Evolutionary conservation across 2,888 invertebrate species (phyloP), one percentile per base, ranked within the genome.

Genomic region (Toxonevra muliebris): DNA sequence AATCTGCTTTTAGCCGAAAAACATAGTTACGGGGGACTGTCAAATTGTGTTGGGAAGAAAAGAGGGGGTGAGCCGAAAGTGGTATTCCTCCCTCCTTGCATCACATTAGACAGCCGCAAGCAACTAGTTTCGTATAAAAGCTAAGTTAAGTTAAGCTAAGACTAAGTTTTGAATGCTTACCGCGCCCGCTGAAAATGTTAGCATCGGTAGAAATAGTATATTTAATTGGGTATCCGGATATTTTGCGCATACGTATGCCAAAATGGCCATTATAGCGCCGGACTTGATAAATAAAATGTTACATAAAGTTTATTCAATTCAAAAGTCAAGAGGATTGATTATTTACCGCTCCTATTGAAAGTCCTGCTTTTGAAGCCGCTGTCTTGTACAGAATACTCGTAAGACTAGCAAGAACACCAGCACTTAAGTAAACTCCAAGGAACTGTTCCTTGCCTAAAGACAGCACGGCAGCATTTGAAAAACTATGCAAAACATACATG

Each of bases 401-500:
- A 73, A 97, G 90, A 77, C 95, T 95, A 65, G 97, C 93, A 53
- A 96, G 85, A 0, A 95, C 93, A 58, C 95, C 98, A 73, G 94
- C 94, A 77, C 93, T 92, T 72, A 97, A 84, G 85, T 97, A 98
- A 82, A 97, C 88, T 0, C 92, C 96, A 73, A 95, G 82, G 85
- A 98, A 97, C 85, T 98, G 96, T 85, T 97, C 97, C 81, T 91
- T 92, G 48, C 97, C 97, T 79, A 97, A 86, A 41, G 91, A 87
- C 54, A 89, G 86, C 40, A 93, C 89, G 54, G 93, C 92, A 50
- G 79, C 78, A 66, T 80, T 80, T 3, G 81, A 77, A 80, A 96
- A 96, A 81, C 93, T 94, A 84, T 95, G 93, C 40, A 98, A 87
- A 53, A 97, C 98, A 86, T 94, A 97, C 98, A 99, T 98, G 85